A percentile compares a stretch with the other conserved stretches of the same genome.
Conservation (phyloP, 2,797 vertebrate genomes). For the Danio kyathit region DNA sequence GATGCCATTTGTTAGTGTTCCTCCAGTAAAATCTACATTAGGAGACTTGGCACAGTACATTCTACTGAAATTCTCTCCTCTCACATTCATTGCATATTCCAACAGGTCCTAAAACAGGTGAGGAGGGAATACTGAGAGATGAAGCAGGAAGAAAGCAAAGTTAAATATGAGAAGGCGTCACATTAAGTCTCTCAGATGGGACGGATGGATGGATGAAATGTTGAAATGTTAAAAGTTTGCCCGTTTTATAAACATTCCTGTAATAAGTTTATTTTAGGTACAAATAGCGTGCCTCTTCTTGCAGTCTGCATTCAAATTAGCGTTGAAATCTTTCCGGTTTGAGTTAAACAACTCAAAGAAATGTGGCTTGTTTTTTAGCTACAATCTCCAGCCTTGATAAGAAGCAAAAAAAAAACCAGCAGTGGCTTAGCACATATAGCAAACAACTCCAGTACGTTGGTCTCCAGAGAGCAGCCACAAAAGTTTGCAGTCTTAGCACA, state of each 20-base stretch:
- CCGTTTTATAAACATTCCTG: slow-evolving; percentile 57
- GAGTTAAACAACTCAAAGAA: slow-evolving; percentile 35
- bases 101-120: slow-evolving; percentile 86
- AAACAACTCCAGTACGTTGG: slow-evolving; percentile 28
- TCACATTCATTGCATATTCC: slow-evolving; percentile 92
- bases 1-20: slow-evolving; percentile 81
- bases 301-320: slow-evolving; percentile 20
- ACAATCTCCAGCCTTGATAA: slow-evolving; percentile 32
- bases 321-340: slow-evolving; percentile 1
- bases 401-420: slow-evolving; percentile 28
- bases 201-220: slow-evolving; percentile 27
- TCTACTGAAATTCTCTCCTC: slow-evolving; percentile 78
- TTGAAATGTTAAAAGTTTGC: slow-evolving; percentile 20
- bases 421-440: slow-evolving; percentile 21
- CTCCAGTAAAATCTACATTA: slow-evolving; percentile 83
- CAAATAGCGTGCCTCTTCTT: slow-evolving; percentile 46
- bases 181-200: slow-evolving; percentile 55
- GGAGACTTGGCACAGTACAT: slow-evolving; percentile 86
- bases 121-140: slow-evolving; percentile 67
- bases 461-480: slow-evolving; percentile 37
- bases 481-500: slow-evolving; percentile 36
- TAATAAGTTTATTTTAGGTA: slow-evolving; percentile 55
- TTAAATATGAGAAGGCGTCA: slow-evolving; percentile 73
- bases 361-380: slow-evolving; percentile 1
- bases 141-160: slow-evolving; percentile 23